Conservation (phyloP, 2,113 vertebrate species). For the Nannospalax galili region DNA sequence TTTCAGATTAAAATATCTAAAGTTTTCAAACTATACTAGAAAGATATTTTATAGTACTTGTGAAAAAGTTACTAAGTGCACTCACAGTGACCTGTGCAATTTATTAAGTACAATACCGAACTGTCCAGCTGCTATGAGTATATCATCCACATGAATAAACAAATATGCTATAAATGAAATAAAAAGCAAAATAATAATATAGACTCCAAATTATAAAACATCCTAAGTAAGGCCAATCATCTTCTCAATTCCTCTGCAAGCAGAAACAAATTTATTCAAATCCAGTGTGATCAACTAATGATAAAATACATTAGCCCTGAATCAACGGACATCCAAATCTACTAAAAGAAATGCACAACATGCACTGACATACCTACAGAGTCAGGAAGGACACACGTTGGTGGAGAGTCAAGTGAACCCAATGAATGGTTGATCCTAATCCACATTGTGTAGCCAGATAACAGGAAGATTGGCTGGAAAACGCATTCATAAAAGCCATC, state of each 20-base stretch:
- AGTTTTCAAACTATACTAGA: not conserved
- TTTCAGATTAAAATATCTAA: slow-evolving; percentile 30
- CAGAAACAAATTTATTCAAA: not conserved
- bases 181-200: not conserved
- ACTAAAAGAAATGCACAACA: not conserved
- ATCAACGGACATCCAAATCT: slow-evolving; percentile 2
- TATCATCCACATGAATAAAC: not conserved
- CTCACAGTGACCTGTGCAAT: not conserved
- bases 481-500: slow-evolving; percentile 87
- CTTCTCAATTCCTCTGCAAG: not conserved
- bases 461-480: slow-evolving; percentile 89
- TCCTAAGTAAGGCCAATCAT: slow-evolving; percentile 8
- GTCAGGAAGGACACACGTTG: slow-evolving; percentile 89
- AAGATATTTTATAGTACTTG: not conserved
- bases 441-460: slow-evolving; percentile 95
- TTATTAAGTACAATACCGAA: not conserved
- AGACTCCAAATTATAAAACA: slow-evolving; percentile 19
- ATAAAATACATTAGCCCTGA: not conserved
- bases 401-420: slow-evolving; percentile 89
- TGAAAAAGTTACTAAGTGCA: not conserved
- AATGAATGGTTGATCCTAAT: slow-evolving; percentile 87
- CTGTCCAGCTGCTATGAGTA: not conserved
- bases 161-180: not conserved
- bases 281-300: slow-evolving; percentile 28
- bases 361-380: slow-evolving; percentile 89